Evolutionary conservation across 1,140 invertebrate species (phyloP).

Genomic region (Acyrthosiphon pisum): DNA sequence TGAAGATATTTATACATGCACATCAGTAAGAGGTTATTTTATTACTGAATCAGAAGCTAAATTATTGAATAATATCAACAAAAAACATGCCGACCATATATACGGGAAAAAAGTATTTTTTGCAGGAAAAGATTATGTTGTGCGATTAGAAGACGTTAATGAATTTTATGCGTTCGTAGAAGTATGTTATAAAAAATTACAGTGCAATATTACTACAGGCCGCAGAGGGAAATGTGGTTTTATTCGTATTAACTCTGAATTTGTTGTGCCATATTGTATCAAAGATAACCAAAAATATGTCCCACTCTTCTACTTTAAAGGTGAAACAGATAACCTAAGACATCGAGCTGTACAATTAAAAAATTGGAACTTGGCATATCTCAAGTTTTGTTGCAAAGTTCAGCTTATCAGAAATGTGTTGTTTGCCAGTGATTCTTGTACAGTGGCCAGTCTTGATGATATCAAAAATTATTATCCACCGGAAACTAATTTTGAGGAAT

Average conservation of each 20-base stretch:
- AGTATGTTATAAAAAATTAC: constrained; percentile 84
- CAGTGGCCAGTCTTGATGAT: constrained; percentile 86
- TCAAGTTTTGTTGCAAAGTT: constrained; percentile 94
- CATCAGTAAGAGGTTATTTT: constrained; percentile 90
- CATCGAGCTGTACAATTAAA: constrained; percentile 82
- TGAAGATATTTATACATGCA: constrained; percentile 84
- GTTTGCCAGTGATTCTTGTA: constrained; percentile 86
- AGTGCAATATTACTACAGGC: constrained; percentile 68
- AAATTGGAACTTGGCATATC: constrained; percentile 89
- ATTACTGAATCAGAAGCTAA: constrained; percentile 90
- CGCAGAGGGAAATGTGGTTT: constrained; percentile 87
- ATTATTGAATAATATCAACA: constrained; percentile 92
- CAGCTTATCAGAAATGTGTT: constrained; percentile 90
- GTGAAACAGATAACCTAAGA: constrained; percentile 88
- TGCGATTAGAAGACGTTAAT: constrained; percentile 82
- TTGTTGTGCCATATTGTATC: constrained; percentile 90
- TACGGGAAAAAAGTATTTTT: constrained; percentile 91
- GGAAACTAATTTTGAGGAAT: constrained; percentile 87
- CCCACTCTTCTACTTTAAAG: constrained; percentile 92
- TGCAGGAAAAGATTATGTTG: constrained; percentile 82
- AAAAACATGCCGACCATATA: constrained; percentile 87
- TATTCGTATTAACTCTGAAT: constrained; percentile 91
- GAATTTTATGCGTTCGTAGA: constrained; percentile 91
- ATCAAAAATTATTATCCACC: constrained; percentile 90
- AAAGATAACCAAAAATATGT: constrained; percentile 85